Evolutionary conservation across 2,888 invertebrate genomes (phyloP).

Genomic region (Halocaridina rubra): DNA sequence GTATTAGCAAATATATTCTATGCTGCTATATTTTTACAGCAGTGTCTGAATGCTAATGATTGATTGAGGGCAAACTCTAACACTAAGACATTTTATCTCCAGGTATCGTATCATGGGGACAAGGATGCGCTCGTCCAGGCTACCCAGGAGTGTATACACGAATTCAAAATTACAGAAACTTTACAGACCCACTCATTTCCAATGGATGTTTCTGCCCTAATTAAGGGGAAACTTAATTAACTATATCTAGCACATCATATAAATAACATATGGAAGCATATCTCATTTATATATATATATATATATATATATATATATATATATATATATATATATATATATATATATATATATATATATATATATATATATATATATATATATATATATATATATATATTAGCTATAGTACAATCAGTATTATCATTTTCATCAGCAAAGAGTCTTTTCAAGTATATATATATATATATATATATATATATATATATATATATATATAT

Average conservation of each 20-base stretch:
- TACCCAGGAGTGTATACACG: constrained; percentile 60
- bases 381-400: no score
- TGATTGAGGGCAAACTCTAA: background rate
- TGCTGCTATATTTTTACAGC: background rate
- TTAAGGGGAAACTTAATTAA: background rate
- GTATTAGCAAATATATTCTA: background rate
- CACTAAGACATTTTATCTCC: background rate
- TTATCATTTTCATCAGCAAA: no score
- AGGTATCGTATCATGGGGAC: constrained; percentile 62
- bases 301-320: background rate
- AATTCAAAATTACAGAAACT: constrained; percentile 38
- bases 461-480: no score
- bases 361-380: background rate
- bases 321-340: background rate
- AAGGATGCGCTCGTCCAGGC: constrained; percentile 49
- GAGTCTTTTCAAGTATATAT: no score
- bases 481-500: no score
- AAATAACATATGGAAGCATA: background rate
- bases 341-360: background rate
- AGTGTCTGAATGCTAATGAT: background rate
- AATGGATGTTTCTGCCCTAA: constrained; percentile 41
- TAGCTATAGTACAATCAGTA: no score
- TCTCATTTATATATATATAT: constrained; percentile 1
- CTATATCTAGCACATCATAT: background rate
- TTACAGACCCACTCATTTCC: constrained; percentile 24